Evolutionary conservation across 2,113 vertebrate species (phyloP), one percentile per base, ranked within the genome.

Genomic region (Oncorhynchus mykiss): DNA sequence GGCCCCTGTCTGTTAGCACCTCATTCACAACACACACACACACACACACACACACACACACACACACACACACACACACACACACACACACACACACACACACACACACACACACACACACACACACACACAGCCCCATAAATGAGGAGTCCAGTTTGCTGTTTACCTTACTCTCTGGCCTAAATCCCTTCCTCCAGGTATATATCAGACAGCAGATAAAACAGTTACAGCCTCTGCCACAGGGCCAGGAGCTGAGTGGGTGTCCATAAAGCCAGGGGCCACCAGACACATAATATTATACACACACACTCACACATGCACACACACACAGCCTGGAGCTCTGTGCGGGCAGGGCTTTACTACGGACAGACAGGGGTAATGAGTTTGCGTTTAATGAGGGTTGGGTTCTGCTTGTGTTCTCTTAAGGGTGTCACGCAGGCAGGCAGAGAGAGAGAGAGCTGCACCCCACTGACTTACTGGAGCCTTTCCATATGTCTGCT

Each of bases 331-430:
- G n/a, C 7, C 59, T 62, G 59, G 18, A 62, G 9, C 59, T 62
- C 3, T 54, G 16, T 54, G 51, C 16, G 51, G 16, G n/a, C 18
- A 62, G 59, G 59, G 5, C n/a, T 62, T 62, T 22, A 62, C 25
- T 14, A 67, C 29, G 14, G 4, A 25, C 25, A 18, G 29, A 14
- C 27, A 18, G 16, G 25, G 29, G 29, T 67, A 67, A 67, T 67
- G 66, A 67, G 66, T 13, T 3, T 27, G 13, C 3, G 14, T 67
- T 67, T 67, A 67, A 31, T 27, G 66, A 67, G 27, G 25, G 3
- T 29, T 25, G 64, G 25, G 66, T 65, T 79, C 34, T 67, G 76
- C 45, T 51, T 59, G 59, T 69, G 68, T 66, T 71, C 67, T 59
- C 27, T 69, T 67, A 13, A 67, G 66, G 66, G 66, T 67, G 66